Evolutionary conservation across 2,113 vertebrate genomes (phyloP).

Genomic region (Myotis lucifugus): DNA sequence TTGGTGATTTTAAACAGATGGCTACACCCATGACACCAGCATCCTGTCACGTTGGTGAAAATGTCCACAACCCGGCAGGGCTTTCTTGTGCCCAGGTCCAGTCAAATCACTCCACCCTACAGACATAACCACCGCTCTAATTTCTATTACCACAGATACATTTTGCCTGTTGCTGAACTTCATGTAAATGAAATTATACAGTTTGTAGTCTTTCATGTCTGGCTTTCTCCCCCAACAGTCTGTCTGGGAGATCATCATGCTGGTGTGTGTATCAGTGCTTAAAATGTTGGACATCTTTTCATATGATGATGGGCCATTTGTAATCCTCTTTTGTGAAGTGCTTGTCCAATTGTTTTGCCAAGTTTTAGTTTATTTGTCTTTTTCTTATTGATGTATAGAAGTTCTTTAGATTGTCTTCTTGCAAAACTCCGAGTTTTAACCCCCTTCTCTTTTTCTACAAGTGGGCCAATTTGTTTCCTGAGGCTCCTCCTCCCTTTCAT

Average conservation of each 20-base stretch:
- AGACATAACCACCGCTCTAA: neutral
- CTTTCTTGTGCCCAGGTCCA: neutral
- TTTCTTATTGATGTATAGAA: neutral
- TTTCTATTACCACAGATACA: neutral
- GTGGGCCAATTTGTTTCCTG: neutral
- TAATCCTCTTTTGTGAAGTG: neutral
- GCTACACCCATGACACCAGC: neutral
- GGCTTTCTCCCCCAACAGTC: neutral
- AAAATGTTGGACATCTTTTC: neutral
- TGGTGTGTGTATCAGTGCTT: neutral
- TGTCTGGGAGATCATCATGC: neutral
- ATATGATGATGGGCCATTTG: neutral
- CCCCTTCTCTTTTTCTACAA: neutral
- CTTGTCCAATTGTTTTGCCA: neutral
- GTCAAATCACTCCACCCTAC: neutral
- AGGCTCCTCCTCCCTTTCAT: neutral
- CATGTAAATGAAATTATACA: neutral
- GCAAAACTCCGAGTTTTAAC: slow-evolving; percentile 7
- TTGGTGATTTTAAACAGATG: neutral
- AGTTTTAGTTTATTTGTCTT: neutral
- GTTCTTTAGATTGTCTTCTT: neutral
- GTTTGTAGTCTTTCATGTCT: neutral
- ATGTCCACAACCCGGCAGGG: neutral
- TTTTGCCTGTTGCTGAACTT: neutral
- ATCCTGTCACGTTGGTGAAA: neutral